Conservation (phyloP, 2,888 invertebrate species). For the Pachliopta kotzebuea region DNA sequence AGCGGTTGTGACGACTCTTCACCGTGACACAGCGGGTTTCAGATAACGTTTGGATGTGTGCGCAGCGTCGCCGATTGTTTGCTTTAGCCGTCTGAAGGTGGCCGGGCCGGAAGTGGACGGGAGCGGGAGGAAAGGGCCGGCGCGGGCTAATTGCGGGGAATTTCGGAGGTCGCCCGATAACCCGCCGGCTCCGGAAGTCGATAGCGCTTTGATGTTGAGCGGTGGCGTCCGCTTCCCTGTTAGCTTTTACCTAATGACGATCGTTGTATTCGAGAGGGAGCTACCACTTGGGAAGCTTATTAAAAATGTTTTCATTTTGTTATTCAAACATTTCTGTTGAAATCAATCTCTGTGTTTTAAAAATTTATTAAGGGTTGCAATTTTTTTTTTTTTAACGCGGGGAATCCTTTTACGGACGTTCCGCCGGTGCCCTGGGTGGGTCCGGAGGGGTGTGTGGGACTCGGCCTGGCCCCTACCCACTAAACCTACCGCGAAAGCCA, state of each 20-base stretch:
- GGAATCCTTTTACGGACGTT: too few relatives aligned
- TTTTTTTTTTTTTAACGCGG: too few relatives aligned
- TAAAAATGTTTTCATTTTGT: too few relatives aligned
- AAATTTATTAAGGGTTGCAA: too few relatives aligned
- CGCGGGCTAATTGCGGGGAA: conserved; percentile 68
- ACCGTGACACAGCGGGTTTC: conserved; percentile 23
- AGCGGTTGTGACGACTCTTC: conserved; percentile 10
- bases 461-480: too few relatives aligned
- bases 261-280: background rate
- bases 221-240: conserved; percentile 58
- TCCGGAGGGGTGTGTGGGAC: too few relatives aligned
- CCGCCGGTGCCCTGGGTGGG: too few relatives aligned
- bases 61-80: conserved; percentile 37
- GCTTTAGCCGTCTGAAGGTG: conserved; percentile 40
- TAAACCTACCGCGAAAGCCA: too few relatives aligned
- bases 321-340: too few relatives aligned
- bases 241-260: conserved; percentile 35
- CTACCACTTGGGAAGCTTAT: background rate
- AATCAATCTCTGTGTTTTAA: too few relatives aligned
- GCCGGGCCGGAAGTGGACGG: conserved; percentile 48
- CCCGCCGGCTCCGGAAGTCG: conserved; percentile 73
- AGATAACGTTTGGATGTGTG: conserved; percentile 33
- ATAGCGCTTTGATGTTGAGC: conserved; percentile 73
- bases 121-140: conserved; percentile 52
- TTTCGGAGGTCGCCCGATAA: conserved; percentile 77